Conservation (phyloP, 2,888 invertebrate species). For the Diaphora mendica region DNA sequence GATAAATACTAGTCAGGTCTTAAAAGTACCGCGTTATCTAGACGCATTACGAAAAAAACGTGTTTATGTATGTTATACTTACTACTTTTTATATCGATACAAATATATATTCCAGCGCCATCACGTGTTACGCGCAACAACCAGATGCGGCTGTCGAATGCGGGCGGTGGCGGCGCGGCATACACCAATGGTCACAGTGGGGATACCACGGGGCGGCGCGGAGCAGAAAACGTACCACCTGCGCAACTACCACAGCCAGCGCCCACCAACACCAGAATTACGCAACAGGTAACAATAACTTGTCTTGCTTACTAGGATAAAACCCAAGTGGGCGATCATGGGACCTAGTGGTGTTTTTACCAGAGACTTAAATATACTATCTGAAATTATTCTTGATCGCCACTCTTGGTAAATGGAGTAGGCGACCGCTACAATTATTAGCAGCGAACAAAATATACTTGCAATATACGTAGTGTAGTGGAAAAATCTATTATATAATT, state of each 20-base stretch:
- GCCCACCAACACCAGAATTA: conserved; percentile 74
- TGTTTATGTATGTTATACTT: too few species aligned
- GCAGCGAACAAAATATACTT: neutral
- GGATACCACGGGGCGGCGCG: conserved; percentile 86
- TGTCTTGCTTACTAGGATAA: neutral
- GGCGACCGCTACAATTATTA: neutral
- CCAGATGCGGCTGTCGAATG: conserved; percentile 85
- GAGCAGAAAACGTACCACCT: conserved; percentile 88
- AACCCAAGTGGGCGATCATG: neutral
- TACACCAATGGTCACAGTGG: conserved; percentile 87
- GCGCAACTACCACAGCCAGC: conserved; percentile 74
- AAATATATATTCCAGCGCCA: conserved; percentile 68
- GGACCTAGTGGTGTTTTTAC: neutral
- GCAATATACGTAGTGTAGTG: neutral
- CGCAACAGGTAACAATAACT: conserved; percentile 73
- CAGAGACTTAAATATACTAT: neutral
- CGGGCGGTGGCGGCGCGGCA: conserved; percentile 67
- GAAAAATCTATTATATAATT: neutral
- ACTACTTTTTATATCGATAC: neutral
- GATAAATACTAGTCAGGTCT: too few species aligned
- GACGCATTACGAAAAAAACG: too few species aligned
- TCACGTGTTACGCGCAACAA: conserved; percentile 82
- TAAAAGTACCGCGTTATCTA: too few species aligned
- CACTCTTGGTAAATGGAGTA: conserved; percentile 8
- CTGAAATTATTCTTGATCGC: neutral